phyloP scores from a whole-genome alignment of 1,140 invertebrate species.

The Samia ricini region DNA sequence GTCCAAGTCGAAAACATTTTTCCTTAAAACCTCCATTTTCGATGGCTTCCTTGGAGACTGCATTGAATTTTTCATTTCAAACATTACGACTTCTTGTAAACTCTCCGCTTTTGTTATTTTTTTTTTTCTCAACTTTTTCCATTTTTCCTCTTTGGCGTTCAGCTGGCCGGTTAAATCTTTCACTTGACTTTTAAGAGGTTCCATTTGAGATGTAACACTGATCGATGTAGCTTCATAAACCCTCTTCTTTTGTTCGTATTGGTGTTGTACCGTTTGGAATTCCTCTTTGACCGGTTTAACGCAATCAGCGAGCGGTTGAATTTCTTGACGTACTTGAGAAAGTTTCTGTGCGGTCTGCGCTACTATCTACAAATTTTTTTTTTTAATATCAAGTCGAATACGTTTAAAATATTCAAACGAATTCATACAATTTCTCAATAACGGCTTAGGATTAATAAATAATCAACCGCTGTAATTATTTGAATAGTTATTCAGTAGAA shows the following conservation, averaged over 20 bases:
- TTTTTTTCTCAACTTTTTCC: constrained; percentile 74
- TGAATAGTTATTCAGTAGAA: no score
- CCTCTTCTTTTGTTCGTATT: constrained; percentile 75
- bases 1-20: constrained; percentile 62
- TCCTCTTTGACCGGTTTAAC: constrained; percentile 73
- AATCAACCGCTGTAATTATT: no score
- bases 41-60: constrained; percentile 70
- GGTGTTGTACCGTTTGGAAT: constrained; percentile 71
- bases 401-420: background rate
- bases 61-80: constrained; percentile 74
- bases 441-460: background rate
- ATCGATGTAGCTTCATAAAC: constrained; percentile 73
- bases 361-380: constrained; percentile 50
- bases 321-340: constrained; percentile 70
- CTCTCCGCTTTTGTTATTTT: constrained; percentile 72
- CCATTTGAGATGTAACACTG: constrained; percentile 75
- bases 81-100: constrained; percentile 73
- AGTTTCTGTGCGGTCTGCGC: constrained; percentile 70
- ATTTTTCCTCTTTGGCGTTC: constrained; percentile 73
- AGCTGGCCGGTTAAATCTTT: constrained; percentile 65
- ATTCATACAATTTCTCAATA: background rate
- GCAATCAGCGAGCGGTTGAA: constrained; percentile 66
- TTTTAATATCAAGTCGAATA: background rate
- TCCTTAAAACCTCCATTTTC: constrained; percentile 69
- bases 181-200: constrained; percentile 69